phyloP scores from a whole-genome alignment of 2,113 vertebrate genomes.

The Semicossyphus pulcher region DNA sequence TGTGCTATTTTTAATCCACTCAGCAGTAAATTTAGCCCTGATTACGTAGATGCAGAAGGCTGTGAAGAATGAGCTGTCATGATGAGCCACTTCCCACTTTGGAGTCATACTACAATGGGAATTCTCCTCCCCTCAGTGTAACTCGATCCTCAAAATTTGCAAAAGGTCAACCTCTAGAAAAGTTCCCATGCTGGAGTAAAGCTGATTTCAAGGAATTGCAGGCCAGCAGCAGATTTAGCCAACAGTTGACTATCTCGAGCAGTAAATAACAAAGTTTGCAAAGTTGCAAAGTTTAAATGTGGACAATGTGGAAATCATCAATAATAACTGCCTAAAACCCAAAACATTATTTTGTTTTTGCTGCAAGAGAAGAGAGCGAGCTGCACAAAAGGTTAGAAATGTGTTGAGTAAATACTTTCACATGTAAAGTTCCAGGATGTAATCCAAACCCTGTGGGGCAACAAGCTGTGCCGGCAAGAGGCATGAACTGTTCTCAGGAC shows the following conservation, averaged over 20 bases:
- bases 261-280: not conserved
- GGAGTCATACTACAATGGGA: constrained; percentile 51
- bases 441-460: not conserved
- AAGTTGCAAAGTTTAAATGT: not conserved
- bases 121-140: constrained; percentile 56
- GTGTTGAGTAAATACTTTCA: not conserved
- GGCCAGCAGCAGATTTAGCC: not conserved
- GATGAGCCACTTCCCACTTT: constrained; percentile 11
- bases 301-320: not conserved
- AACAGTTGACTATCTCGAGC: not conserved
- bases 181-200: constrained; percentile 38
- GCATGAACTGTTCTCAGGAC: not conserved
- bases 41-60: constrained; percentile 45
- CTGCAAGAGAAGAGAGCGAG: not conserved
- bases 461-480: not conserved
- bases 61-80: constrained; percentile 36
- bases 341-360: not conserved
- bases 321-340: not conserved
- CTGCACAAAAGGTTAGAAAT: constrained; percentile 7
- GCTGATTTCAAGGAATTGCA: constrained; percentile 18
- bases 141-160: constrained; percentile 36
- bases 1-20: constrained; percentile 64
- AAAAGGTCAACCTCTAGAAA: constrained; percentile 31
- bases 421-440: not conserved
- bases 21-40: constrained; percentile 64